phyloP scores from a whole-genome alignment of 2,113 vertebrate genomes.

The Ictalurus furcatus region DNA sequence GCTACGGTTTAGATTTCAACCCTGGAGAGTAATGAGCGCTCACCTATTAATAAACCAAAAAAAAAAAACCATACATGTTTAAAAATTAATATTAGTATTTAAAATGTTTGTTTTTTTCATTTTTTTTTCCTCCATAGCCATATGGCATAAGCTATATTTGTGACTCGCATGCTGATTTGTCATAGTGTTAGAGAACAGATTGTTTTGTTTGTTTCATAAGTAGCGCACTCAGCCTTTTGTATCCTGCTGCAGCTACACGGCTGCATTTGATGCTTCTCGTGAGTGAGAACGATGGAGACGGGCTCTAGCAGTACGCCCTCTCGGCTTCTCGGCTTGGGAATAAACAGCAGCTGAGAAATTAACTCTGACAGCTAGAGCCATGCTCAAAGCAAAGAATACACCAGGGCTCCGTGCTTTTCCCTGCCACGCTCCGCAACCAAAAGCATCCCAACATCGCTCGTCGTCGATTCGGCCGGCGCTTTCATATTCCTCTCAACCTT shows the following conservation, averaged over 20 bases:
- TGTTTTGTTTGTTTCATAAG: neutral
- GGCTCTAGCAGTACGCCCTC: slow-evolving; percentile 33
- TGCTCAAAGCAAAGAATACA: slow-evolving; percentile 64
- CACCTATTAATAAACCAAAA: neutral
- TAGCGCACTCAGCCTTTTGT: neutral
- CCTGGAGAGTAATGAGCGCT: neutral
- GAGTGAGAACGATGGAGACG: slow-evolving; percentile 50
- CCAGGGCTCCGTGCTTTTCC: slow-evolving; percentile 39
- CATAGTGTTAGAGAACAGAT: neutral
- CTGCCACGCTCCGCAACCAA: neutral
- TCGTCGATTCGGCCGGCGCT: slow-evolving; percentile 29
- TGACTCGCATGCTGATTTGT: neutral
- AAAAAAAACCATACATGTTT: neutral
- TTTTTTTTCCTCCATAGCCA: no score
- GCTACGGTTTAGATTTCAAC: neutral
- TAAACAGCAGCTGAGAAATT: slow-evolving; percentile 52
- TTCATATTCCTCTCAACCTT: slow-evolving; percentile 29
- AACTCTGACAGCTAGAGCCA: slow-evolving; percentile 61
- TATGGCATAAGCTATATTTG: neutral
- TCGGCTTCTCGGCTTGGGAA: slow-evolving; percentile 39
- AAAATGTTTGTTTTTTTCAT: no score
- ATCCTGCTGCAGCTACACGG: neutral
- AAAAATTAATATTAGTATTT: neutral
- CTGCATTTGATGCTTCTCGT: neutral
- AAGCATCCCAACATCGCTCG: neutral